Conservation (phyloP, 2,888 invertebrate species). For the Synergus japonicus region DNA sequence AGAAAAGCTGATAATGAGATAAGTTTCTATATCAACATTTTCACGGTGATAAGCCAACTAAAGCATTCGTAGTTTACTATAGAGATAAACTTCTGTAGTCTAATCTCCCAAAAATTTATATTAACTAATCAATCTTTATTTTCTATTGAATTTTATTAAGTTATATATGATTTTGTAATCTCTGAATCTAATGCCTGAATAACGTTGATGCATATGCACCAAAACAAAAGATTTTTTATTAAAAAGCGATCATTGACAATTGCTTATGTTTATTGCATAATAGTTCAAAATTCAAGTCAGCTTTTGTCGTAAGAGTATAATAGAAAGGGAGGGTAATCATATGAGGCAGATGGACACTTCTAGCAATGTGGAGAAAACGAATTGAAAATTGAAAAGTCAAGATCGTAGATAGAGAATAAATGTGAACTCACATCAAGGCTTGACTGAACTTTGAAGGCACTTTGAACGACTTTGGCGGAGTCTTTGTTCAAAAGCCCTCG, state of each 20-base stretch:
- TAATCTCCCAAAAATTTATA: too few species aligned
- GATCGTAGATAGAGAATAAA: conserved; percentile 44
- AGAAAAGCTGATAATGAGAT: not conserved
- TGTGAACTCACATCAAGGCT: conserved; percentile 42
- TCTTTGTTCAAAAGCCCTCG: conserved; percentile 43
- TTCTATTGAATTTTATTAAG: too few species aligned
- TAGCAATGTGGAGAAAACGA: conserved; percentile 30
- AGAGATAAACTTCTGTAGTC: too few species aligned
- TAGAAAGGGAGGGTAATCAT: not conserved
- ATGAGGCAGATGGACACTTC: conserved; percentile 43
- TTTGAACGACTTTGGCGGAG: conserved; percentile 12
- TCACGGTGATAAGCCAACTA: not conserved
- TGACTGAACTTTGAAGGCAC: conserved; percentile 28
- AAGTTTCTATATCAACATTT: not conserved
- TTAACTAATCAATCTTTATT: too few species aligned
- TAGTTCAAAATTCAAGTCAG: conserved; percentile 25
- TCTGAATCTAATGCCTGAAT: not conserved
- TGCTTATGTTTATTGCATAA: not conserved
- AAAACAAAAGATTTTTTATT: not conserved
- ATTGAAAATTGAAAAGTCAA: conserved; percentile 41
- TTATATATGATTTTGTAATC: not conserved
- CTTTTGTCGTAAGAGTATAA: not conserved
- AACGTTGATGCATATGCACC: not conserved
- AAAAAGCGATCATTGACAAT: not conserved
- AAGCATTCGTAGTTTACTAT: too few species aligned